Evolutionary conservation across 2,888 invertebrate genomes (phyloP), one percentile per base, ranked within the genome.

Genomic region (Lasioglossum malachurum): DNA sequence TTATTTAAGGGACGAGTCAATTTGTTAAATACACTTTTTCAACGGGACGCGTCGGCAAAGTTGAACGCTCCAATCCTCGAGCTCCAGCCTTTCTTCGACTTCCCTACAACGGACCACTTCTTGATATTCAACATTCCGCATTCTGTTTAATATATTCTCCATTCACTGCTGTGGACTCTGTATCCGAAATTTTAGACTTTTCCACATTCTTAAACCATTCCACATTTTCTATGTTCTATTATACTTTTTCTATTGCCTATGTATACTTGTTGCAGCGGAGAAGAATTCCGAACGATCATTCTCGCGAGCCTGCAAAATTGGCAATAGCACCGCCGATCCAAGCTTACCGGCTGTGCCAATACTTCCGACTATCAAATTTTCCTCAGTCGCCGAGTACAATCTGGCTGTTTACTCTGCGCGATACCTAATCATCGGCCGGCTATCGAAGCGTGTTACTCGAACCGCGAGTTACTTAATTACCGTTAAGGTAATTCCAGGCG

Each of bases 1-100:
- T 83, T 75, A 41, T 80, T 80, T 41, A 64, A 64, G n/a, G n/a
- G 71, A 31, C 79, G 44, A 12, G 44, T 46, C 76, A 31, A 82
- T 84, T 84, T 74, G 35, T 77, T 76, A 14, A 31, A 49, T 27
- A 16, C n/a, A 23, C 16, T 64, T 69, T 69, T 69, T 23, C 38
- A 10, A 23, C 16, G 19, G 23, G 4, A 23, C 35, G 3, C 19
- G 53, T 16, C 31, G 64, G 31, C 31, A 8, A 35, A 35, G 69
- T 38, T 69, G 38, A 38, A 69, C 23, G 38, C 69, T 10, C 35
- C 16, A 19, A 2, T 16, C 5, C 67, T 8, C 23, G 19, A 7
- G 35, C 5, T 35, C 31, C 16, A 16, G 2, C 16, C 5, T 69
- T 67, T 19, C 67, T 10, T 23, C 19, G 8, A 19, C 27, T 64